phyloP scores from a whole-genome alignment of 2,888 invertebrate species.

The Nemotelus pantherinus region DNA sequence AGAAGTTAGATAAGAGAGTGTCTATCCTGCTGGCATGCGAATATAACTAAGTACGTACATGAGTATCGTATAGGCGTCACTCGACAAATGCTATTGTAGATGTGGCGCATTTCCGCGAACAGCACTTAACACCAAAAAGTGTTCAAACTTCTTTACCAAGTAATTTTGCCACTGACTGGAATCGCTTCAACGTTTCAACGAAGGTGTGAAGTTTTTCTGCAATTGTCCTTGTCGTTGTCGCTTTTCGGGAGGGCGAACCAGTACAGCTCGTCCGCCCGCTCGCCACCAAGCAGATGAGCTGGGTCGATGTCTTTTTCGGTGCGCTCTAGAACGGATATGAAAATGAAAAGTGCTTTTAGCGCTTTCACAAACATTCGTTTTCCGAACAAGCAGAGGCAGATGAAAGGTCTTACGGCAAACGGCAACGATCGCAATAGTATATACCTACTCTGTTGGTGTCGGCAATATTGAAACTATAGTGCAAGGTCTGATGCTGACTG shows the following conservation, averaged over 20 bases:
- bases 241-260: neutral
- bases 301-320: conserved; percentile 36
- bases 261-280: neutral
- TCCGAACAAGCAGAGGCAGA: neutral
- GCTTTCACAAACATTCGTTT: conserved; percentile 44
- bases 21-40: too few relatives aligned
- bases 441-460: neutral
- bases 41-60: too few relatives aligned
- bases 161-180: conserved; percentile 21
- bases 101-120: conserved; percentile 47
- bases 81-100: conserved; percentile 14
- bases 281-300: conserved; percentile 11
- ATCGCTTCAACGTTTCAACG: neutral
- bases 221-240: neutral
- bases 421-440: conserved; percentile 8
- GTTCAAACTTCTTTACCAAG: conserved; percentile 46
- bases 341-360: conserved; percentile 49
- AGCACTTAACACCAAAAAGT: conserved; percentile 47
- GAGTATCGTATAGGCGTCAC: neutral
- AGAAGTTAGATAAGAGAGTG: neutral
- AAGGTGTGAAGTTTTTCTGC: conserved; percentile 29
- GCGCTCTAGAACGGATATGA: conserved; percentile 48
- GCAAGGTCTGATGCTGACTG: neutral
- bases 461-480: conserved; percentile 11
- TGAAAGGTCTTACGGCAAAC: neutral